Base-by-base conservation (phyloP, 1,140 invertebrate genomes). In the Maniola jurtina region DNA sequence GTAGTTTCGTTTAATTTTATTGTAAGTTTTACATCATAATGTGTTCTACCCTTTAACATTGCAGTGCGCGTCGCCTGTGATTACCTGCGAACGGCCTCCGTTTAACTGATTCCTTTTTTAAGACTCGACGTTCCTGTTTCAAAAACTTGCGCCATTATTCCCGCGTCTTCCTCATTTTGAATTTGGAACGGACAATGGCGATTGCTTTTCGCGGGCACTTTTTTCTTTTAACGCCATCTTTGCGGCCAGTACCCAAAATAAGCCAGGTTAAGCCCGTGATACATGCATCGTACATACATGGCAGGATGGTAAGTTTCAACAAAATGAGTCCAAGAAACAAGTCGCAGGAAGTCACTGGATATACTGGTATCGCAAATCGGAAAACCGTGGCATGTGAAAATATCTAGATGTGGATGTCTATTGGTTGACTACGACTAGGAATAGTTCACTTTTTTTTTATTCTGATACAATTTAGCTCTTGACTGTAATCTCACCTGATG, bases 71-170 rank as follows among this genome's bases (percentile, higher is more conserved):
- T 87, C 86, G 79, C 80, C 81, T 77, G 85, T 88, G 88, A 90
- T 90, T 90, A 88, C 85, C 76, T 78, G 84, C 78, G 72, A 88
- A 88, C 81, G 85, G 88, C 81, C 83, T 80, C 88, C 80, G 80
- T 86, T 86, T 85, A 90, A 88, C 70, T 76, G 79, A 85, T 83
- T 86, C 83, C 83, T 83, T 88, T 90, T 89, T 86, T 81, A 86
- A 87, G 87, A 84, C 77, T 81, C 70, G 79, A 81, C 84, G 82
- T 84, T 88, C 82, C 83, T 86, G 83, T 87, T 86, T 87, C 76
- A 75, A 86, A 74, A 88, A 85, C 80, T 79, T 76, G 80, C 76
- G 70, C 83, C 86, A 84, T 86, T 88, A 87, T 83, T 86, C 79
- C 81, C 79, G 77, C 76, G 77, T 82, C 82, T 88, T 86, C 84